Percentiles rank a stretch among this genome's conserved stretches.
These are phyloP conservation scores for Cardinalis cardinalis DNA, from an alignment of 2,113 vertebrate species.

Conservation along the genomic window DNA sequence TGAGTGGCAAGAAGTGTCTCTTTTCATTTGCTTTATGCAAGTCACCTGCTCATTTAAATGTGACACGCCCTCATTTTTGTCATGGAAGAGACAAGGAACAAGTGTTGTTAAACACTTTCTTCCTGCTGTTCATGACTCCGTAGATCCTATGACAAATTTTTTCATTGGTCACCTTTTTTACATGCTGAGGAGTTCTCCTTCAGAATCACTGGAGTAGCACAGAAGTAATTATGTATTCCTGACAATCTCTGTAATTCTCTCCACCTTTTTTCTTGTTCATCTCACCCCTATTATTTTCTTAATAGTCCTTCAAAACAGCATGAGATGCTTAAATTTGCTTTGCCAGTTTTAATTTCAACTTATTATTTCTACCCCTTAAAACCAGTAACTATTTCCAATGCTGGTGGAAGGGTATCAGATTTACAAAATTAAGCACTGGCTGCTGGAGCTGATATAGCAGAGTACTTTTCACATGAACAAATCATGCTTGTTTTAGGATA, in stretches of 20 bases:
- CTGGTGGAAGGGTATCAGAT: not conserved
- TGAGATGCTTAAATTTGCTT: not conserved
- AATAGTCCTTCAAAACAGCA: not conserved
- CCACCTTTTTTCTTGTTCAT: not conserved
- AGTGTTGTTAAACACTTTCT: not conserved
- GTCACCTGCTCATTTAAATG: not conserved
- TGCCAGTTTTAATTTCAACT: not conserved
- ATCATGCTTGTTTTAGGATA: not conserved
- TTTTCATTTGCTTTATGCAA: not conserved
- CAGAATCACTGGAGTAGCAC: not conserved
- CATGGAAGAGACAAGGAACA: not conserved
- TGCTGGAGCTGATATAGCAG: not conserved
- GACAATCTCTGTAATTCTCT: not conserved
- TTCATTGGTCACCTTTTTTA: not conserved
- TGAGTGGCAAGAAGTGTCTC: fast-evolving
- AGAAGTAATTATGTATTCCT: not conserved
- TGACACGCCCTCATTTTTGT: fast-evolving
- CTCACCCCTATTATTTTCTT: not conserved
- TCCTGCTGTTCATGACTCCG: not conserved
- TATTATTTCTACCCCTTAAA: not conserved
- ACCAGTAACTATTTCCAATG: fast-evolving
- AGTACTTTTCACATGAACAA: not conserved
- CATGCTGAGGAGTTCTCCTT: not conserved
- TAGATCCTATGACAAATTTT: not conserved
- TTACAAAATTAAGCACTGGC: not conserved